These are phyloP conservation scores for Lonchura striata DNA, from an alignment of 2,113 vertebrate species.

Conservation along the genomic window DNA sequence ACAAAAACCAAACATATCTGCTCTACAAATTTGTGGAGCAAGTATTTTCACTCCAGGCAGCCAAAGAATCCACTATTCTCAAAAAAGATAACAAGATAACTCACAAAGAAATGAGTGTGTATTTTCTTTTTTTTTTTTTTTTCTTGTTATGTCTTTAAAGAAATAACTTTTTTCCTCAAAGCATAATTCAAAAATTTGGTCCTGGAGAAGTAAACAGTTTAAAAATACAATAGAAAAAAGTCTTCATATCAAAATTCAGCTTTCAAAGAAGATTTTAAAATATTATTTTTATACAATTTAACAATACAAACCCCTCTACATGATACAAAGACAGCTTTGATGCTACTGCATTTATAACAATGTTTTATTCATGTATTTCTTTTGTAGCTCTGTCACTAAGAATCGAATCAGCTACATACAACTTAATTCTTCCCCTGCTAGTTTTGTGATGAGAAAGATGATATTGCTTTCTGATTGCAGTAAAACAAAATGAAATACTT, in stretches of 20 bases:
- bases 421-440: not conserved
- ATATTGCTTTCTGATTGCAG: not conserved
- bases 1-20: not conserved
- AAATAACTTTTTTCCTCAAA: not conserved
- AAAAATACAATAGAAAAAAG: not conserved
- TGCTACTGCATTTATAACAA: not conserved
- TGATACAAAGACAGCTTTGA: not conserved
- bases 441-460: not conserved
- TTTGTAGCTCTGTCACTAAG: slow-evolving; percentile 13
- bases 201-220: not conserved
- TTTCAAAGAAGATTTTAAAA: not conserved
- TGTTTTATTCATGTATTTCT: slow-evolving; percentile 46
- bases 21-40: not conserved
- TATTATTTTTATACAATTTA: not conserved
- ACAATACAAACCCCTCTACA: not conserved
- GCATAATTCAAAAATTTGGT: not conserved
- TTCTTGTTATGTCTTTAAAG: not conserved
- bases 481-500: not conserved
- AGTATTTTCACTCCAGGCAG: not conserved
- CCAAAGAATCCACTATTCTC: not conserved
- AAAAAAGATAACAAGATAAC: not conserved
- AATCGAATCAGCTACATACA: not conserved
- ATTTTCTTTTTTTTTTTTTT: no score
- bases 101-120: not conserved
- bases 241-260: not conserved